Evolutionary conservation across 2,113 vertebrate genomes (phyloP), one percentile per base, ranked within the genome.

Genomic region (Callopanchax toddi): DNA sequence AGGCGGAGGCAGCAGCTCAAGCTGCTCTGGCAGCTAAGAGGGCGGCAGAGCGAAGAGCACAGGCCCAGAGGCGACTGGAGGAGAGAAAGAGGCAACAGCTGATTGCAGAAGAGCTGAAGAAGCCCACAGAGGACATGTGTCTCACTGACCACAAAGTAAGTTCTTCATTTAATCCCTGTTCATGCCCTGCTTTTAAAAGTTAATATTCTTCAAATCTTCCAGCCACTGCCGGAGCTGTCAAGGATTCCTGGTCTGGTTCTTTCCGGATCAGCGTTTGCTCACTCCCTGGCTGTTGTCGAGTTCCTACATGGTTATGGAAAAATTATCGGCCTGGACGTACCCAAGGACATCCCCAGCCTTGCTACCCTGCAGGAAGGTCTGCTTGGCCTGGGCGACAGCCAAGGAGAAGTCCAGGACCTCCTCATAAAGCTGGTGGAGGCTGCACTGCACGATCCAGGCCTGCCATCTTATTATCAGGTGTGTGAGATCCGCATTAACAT

Each of bases 51-150:
- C 91, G 92, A 4, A 84, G 90, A 54, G 78, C 80, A 0, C 85
- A 93, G 67, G 90, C 93, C 15, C 96, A 97, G 89, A 93, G 92
- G 50, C 93, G 95, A 5, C 77, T 93, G 75, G 94, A 97, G 86
- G 96, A 98, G 59, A 91, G 94, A n/a, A 95, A 89, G 81, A 91
- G 94, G 64, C 95, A 97, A 75, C 96, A 97, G 89, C 80, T 93
- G 61, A 96, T 99, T 44, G 78, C 95, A 53, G 96, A 99, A 44
- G 96, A 99, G 84, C 92, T 98, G 87, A 99, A 95, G 91, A 99
- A 97, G 63, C 97, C 97, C 45, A 91, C 93, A 0, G 97, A 99
- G 83, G 97, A 99, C 74, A 97, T 99, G 97, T 98, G 96, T 85
- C 88, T 98, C 51, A 90, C 93, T 23, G 96, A 98, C 83, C 97